Conservation (phyloP, 2,113 vertebrate species). For the Hyaena hyaena region DNA sequence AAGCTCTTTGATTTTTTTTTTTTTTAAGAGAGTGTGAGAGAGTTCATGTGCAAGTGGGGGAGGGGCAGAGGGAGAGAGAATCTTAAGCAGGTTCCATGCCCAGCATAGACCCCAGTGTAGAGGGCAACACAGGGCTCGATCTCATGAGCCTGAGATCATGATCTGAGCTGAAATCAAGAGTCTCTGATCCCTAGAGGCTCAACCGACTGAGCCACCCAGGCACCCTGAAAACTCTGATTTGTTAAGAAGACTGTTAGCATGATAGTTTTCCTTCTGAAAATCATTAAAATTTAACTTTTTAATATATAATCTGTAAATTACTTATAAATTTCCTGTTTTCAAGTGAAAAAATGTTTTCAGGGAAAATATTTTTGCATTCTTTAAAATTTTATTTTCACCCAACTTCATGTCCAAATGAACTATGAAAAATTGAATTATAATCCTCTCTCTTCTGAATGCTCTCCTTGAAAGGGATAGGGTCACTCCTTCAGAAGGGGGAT, state of each 20-base stretch:
- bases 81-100: too few relatives aligned
- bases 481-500: not conserved
- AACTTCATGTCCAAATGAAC: not conserved
- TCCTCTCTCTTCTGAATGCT: not conserved
- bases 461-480: not conserved
- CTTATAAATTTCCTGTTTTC: conserved; percentile 9
- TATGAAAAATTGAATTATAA: not conserved
- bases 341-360: conserved; percentile 10
- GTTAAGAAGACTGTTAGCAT: not conserved
- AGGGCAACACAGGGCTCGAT: too few relatives aligned
- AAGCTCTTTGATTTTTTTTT: not conserved
- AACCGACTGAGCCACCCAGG: too few relatives aligned
- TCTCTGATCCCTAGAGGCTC: too few relatives aligned
- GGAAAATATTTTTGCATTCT: not conserved
- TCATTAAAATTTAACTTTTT: not conserved
- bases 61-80: too few relatives aligned
- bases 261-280: not conserved
- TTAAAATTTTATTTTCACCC: conserved; percentile 29
- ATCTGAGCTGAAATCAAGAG: too few relatives aligned
- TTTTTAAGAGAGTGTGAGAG: too few relatives aligned
- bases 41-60: too few relatives aligned
- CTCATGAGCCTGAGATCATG: too few relatives aligned
- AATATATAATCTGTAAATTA: not conserved
- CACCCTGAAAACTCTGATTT: not conserved
- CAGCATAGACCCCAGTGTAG: too few relatives aligned